Evolutionary conservation across 1,140 invertebrate genomes (phyloP), one percentile per base, ranked within the genome.

Genomic region (Aphelenchoides besseyi): DNA sequence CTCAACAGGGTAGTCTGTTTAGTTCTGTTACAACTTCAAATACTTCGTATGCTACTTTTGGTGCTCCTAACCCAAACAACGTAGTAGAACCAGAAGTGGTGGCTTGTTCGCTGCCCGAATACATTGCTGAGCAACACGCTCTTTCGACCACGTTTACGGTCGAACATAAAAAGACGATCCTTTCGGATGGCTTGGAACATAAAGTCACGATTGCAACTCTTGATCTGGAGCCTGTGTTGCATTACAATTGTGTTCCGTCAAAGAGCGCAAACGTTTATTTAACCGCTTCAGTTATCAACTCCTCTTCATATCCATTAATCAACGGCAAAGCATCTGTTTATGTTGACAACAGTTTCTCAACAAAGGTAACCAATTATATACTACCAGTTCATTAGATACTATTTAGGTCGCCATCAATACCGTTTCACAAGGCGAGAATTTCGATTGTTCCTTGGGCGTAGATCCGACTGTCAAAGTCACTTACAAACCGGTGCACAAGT

Each of bases 281-380:
- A 41, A 80, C 81, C 30, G 86, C 86, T 29, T 78, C 81, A 52
- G 81, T 85, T 5, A 74, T 74, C 63, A 87, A 87, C 73, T 76
- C 68, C 23, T 85, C 84, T 3, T 70, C 73, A 26, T 86, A 81
- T 72, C 77, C 82, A n/a, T 72, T 87, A 8, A 72, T 87, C 23
- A 36, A 79, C 48, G 86, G 86, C 67, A 71, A 75, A 18, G 84
- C 85, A 3, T 85, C 79, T 69, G 84, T 87, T 48, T 87, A 86
- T 73, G 72, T 87, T 26, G 85, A 87, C 71, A 86, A 86, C 72
- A 85, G 75, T 62, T 87, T 87, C 75, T 83, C 87, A n/a, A 80
- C 84, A 29, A 86, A 86, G 79, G 85, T 83, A 36, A 64, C 16
- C 28, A 76, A 61, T 63, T 36, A 23, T 28, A 63, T n/a, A 18